Evolutionary conservation across 2,113 vertebrate genomes (phyloP).

Genomic region (Archilochus colubris): DNA sequence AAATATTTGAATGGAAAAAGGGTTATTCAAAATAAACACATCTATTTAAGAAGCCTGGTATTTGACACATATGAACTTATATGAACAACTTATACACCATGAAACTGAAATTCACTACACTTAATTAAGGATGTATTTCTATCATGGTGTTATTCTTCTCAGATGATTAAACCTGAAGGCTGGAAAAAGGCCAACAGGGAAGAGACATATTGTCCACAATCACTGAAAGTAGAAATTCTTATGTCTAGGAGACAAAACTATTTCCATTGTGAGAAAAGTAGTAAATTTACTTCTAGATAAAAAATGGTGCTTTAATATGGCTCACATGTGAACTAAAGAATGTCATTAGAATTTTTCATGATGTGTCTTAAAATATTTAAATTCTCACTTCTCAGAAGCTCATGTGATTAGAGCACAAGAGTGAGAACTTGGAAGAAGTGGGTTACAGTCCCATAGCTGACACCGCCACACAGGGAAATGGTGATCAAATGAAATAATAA

Average conservation of each 20-base stretch:
- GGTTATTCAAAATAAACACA: not conserved
- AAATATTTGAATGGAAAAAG: not conserved
- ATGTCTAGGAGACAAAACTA: not conserved
- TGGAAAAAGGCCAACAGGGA: not conserved
- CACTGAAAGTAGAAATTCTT: not conserved
- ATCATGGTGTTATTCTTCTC: not conserved
- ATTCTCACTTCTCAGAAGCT: not conserved
- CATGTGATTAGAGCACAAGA: not conserved
- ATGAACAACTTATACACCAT: not conserved
- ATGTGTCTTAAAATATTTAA: conserved; percentile 19
- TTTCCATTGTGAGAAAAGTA: not conserved
- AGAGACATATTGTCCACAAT: not conserved
- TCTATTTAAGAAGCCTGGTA: not conserved
- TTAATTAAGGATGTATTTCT: not conserved
- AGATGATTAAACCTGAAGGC: conserved; percentile 17
- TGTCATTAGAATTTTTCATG: not conserved
- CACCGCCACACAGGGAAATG: not conserved
- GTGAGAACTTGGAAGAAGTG: not conserved
- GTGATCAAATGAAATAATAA: not conserved
- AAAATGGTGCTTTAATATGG: not conserved
- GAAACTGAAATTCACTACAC: not conserved
- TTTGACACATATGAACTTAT: not conserved
- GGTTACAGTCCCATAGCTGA: not conserved
- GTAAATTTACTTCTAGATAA: not conserved
- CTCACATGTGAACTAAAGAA: conserved; percentile 4